phyloP scores from a whole-genome alignment of 2,113 vertebrate genomes.

The Puma concolor region DNA sequence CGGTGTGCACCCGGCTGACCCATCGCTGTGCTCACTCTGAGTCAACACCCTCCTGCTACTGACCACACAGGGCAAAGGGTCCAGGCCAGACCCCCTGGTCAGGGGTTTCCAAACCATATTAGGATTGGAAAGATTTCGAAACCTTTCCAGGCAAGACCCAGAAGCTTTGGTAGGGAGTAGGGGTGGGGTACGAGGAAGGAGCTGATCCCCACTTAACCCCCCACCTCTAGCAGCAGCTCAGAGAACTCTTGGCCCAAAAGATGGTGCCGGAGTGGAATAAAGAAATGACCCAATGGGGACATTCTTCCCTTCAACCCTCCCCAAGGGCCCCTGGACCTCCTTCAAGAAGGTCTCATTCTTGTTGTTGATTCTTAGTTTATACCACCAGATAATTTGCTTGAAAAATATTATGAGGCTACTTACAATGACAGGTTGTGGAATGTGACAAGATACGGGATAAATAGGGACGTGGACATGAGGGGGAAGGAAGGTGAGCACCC shows the following conservation, averaged over 20 bases:
- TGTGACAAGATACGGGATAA: fast-evolving
- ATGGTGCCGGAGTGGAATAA: background rate
- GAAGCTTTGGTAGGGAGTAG: fast-evolving
- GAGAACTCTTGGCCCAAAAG: background rate
- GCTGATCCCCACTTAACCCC: background rate
- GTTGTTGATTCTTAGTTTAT: background rate
- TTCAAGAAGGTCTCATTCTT: background rate
- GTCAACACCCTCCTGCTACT: background rate
- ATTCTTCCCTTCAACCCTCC: background rate
- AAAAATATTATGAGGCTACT: background rate
- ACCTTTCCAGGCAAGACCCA: background rate
- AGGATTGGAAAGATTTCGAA: background rate
- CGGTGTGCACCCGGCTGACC: too few relatives aligned
- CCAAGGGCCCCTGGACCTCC: background rate
- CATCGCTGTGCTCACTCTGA: fast-evolving
- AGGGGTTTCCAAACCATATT: background rate
- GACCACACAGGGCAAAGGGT: fast-evolving
- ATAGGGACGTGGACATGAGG: background rate
- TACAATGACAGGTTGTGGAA: fast-evolving
- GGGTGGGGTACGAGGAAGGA: too few relatives aligned
- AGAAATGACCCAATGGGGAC: fast-evolving
- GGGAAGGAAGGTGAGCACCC: background rate
- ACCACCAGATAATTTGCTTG: background rate
- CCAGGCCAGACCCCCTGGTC: background rate
- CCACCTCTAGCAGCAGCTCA: fast-evolving